These are phyloP conservation scores for Rousettus leschenaultii DNA, from an alignment of 2,113 vertebrate genomes.

Conservation along the genomic window DNA sequence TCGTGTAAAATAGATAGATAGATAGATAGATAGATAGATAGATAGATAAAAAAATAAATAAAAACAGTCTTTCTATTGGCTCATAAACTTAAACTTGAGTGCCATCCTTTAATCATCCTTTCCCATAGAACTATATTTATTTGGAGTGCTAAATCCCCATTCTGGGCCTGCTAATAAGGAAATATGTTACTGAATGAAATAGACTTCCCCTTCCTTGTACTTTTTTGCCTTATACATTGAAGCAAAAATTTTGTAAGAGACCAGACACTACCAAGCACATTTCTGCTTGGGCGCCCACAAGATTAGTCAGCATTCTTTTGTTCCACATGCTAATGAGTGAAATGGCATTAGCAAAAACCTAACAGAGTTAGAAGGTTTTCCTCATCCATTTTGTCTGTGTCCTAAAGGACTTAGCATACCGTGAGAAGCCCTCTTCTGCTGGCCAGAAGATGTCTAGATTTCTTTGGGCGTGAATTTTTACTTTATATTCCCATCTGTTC, in stretches of 20 bases:
- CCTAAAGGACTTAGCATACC: not conserved
- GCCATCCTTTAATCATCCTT: not conserved
- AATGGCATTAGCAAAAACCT: constrained; percentile 15
- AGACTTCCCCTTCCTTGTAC: not conserved
- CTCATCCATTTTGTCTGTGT: not conserved
- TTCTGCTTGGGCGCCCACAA: not conserved
- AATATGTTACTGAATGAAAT: not conserved
- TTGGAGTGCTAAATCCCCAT: not conserved
- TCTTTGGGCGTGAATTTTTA: not conserved
- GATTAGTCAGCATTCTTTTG: not conserved
- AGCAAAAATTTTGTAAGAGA: not conserved
- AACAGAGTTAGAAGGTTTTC: not conserved
- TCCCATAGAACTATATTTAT: not conserved
- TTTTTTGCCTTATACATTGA: not conserved
- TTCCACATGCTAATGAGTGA: not conserved
- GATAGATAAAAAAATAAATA: too few species aligned
- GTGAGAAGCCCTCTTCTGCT: not conserved
- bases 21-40: too few species aligned
- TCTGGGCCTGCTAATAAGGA: not conserved
- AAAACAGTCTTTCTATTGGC: not conserved
- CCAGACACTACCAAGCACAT: not conserved
- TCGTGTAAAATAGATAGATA: too few species aligned
- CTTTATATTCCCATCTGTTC: not conserved
- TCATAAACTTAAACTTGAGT: not conserved
- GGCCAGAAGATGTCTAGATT: not conserved